These are phyloP conservation scores for Butorides virescens DNA, from an alignment of 2,113 vertebrate species.

Conservation along the genomic window DNA sequence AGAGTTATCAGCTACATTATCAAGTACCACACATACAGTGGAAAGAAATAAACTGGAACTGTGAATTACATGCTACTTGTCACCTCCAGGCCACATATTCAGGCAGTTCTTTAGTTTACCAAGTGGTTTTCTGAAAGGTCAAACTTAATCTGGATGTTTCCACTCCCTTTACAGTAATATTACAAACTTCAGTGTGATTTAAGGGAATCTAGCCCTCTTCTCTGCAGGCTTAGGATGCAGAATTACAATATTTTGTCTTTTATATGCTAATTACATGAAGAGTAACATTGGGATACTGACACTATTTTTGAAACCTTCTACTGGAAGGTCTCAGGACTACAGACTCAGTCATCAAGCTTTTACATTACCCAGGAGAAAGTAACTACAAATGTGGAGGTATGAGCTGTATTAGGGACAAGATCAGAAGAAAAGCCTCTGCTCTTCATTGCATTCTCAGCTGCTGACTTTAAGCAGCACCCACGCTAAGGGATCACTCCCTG, in stretches of 20 bases:
- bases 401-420: neutral
- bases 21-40: neutral
- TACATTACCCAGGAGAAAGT: neutral
- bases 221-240: neutral
- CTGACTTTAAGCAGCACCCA: neutral
- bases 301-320: neutral
- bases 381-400: neutral
- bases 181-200: neutral
- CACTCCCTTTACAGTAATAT: neutral
- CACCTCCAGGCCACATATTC: neutral
- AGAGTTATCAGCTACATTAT: neutral
- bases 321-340: neutral
- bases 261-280: neutral
- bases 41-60: constrained; percentile 12
- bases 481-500: neutral
- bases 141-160: neutral
- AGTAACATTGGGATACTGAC: neutral
- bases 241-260: neutral
- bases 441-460: neutral
- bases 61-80: neutral
- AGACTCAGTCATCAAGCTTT: neutral
- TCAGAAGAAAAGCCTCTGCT: neutral
- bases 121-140: neutral
- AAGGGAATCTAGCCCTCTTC: neutral
- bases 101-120: neutral